A percentile compares a stretch with the other conserved stretches of the same genome.
Conservation (phyloP, 2,113 vertebrate species). For the Rana temporaria region DNA sequence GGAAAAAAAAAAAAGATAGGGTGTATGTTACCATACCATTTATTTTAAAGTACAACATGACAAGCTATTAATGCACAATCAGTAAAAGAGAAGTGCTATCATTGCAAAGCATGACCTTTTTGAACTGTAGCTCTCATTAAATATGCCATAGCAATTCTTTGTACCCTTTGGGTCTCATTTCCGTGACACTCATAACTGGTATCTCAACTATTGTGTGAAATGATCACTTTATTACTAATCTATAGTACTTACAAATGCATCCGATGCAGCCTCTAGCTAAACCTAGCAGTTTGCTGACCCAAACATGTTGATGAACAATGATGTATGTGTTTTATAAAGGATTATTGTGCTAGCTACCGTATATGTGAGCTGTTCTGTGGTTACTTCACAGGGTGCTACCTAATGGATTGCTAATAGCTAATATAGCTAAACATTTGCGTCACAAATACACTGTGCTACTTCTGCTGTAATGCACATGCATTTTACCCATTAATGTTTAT, state of each 20-base stretch:
- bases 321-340: conserved; percentile 2
- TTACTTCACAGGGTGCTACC: neutral
- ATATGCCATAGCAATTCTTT: neutral
- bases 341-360: neutral
- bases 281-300: conserved; percentile 1
- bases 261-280: neutral
- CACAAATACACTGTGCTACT: too few relatives aligned
- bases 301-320: conserved; percentile 3
- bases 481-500: too few relatives aligned
- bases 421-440: too few relatives aligned
- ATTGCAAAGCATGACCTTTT: neutral
- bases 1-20: too few relatives aligned
- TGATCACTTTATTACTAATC: neutral
- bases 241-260: neutral
- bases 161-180: neutral
- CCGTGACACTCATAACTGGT: neutral
- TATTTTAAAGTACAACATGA: neutral
- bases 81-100: conserved; percentile 4
- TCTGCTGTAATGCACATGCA: too few relatives aligned
- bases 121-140: conserved; percentile 25
- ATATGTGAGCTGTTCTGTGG: neutral
- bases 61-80: conserved; percentile 9
- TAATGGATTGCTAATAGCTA: too few relatives aligned
- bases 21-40: too few relatives aligned
- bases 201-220: neutral